A percentile compares a stretch with the other conserved stretches of the same genome.
Conservation (phyloP, 2,888 invertebrate genomes). For the Cerceris rybyensis region DNA sequence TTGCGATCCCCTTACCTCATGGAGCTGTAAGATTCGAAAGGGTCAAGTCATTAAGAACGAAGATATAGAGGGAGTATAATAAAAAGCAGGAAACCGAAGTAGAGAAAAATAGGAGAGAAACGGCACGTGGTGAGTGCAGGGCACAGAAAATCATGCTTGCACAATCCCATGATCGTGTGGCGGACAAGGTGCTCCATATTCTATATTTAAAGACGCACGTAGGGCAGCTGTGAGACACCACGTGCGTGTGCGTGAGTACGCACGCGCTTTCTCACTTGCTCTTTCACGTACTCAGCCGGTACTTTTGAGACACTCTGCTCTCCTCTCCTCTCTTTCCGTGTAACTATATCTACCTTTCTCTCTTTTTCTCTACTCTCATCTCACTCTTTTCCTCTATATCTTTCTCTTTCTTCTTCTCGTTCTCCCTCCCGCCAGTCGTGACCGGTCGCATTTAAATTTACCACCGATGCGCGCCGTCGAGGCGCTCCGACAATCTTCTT, state of each 20-base stretch:
- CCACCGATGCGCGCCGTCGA: constrained; percentile 62
- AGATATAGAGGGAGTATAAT: neutral
- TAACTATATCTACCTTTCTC: constrained; percentile 14
- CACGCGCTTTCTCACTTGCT: constrained; percentile 29
- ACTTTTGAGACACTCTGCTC: neutral
- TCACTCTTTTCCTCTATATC: too few relatives aligned
- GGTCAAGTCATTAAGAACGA: too few relatives aligned
- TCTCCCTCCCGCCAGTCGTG: too few relatives aligned
- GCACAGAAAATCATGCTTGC: constrained; percentile 64
- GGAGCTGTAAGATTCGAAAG: too few relatives aligned
- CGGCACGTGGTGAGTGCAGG: constrained; percentile 58
- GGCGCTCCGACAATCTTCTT: constrained; percentile 20
- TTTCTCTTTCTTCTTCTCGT: constrained; percentile 5
- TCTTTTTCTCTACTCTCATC: constrained; percentile 6
- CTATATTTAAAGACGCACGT: constrained; percentile 78
- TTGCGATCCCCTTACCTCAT: too few relatives aligned
- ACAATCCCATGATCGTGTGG: constrained; percentile 59
- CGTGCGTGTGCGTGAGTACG: constrained; percentile 65
- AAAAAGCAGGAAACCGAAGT: neutral
- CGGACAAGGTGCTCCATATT: constrained; percentile 78
- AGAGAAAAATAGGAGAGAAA: constrained; percentile 16
- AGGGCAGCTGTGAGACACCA: constrained; percentile 53
- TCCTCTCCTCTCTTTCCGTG: too few relatives aligned
- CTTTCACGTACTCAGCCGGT: constrained; percentile 17
- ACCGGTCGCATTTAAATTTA: constrained; percentile 72